These are phyloP conservation scores for Macrosteles quadrilineatus DNA, from an alignment of 1,140 invertebrate genomes.

Conservation along the genomic window DNA sequence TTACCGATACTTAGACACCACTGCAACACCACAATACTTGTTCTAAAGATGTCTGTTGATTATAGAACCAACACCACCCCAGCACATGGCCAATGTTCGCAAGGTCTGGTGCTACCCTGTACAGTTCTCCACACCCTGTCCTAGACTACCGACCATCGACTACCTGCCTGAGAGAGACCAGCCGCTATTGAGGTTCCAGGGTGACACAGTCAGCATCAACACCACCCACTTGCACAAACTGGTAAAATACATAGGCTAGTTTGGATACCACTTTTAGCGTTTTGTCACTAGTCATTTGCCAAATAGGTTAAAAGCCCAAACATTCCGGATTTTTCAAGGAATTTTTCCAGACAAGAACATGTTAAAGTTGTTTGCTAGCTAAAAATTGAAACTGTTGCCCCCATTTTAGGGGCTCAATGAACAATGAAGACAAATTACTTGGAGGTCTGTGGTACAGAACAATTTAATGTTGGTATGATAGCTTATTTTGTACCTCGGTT, in stretches of 20 bases:
- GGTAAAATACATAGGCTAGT: slow-evolving; percentile 52
- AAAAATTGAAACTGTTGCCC: too few species aligned
- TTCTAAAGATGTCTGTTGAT: slow-evolving; percentile 33
- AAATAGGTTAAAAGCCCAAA: not conserved
- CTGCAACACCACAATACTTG: not conserved
- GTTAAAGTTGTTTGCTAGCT: not conserved
- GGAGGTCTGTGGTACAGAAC: too few species aligned
- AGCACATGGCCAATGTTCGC: slow-evolving; percentile 65
- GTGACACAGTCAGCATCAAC: slow-evolving; percentile 83
- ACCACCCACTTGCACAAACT: slow-evolving; percentile 88
- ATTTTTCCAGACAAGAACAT: not conserved
- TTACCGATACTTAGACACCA: too few species aligned
- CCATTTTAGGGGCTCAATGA: too few species aligned
- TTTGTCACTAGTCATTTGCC: not conserved
- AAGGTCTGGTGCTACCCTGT: too few species aligned
- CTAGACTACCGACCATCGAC: slow-evolving; percentile 82
- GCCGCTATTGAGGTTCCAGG: slow-evolving; percentile 82
- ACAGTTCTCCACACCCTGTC: slow-evolving; percentile 84
- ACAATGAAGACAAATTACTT: too few species aligned
- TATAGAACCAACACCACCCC: slow-evolving; percentile 65
- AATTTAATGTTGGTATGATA: too few species aligned
- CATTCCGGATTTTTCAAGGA: not conserved
- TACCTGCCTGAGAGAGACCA: slow-evolving; percentile 85
- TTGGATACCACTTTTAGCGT: not conserved
- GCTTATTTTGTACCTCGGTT: too few species aligned